A percentile compares a stretch with the other conserved stretches of the same genome.
Conservation (phyloP, 2,113 vertebrate genomes). For the Chascanopsetta lugubris region DNA sequence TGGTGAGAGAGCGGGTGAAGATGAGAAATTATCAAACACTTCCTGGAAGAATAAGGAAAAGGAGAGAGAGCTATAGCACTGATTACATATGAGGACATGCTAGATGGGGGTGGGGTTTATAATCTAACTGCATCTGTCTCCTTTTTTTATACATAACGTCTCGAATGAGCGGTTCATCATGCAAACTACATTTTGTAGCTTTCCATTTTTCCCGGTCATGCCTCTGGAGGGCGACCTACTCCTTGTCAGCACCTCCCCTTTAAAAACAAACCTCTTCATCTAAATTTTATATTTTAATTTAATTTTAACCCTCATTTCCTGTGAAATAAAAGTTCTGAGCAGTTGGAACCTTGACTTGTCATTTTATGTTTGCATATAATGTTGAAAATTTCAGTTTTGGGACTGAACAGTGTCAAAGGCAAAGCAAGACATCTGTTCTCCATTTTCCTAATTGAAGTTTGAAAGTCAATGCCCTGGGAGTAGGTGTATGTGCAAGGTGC, state of each 20-base stretch:
- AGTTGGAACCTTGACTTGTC: conserved; percentile 65
- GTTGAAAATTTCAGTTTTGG: neutral
- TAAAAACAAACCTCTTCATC: conserved; percentile 59
- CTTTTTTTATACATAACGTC: conserved; percentile 57
- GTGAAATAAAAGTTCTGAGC: conserved; percentile 85
- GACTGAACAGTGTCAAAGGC: neutral
- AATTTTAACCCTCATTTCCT: conserved; percentile 82
- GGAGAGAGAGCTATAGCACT: conserved; percentile 73
- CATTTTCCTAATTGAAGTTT: too few relatives aligned
- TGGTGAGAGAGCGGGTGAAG: conserved; percentile 48
- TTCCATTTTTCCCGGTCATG: conserved; percentile 24
- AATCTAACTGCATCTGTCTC: conserved; percentile 70
- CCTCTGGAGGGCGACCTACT: conserved; percentile 37
- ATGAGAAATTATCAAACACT: conserved; percentile 49
- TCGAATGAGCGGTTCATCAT: conserved; percentile 52
- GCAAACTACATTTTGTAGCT: conserved; percentile 58
- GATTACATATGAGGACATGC: conserved; percentile 76
- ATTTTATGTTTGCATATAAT: conserved; percentile 4
- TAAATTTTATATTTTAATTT: conserved; percentile 82
- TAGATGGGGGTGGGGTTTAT: conserved; percentile 73
- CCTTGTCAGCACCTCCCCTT: conserved; percentile 36
- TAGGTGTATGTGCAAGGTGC: too few relatives aligned
- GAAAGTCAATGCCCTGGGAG: too few relatives aligned
- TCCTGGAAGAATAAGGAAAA: conserved; percentile 57
- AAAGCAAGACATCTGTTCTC: too few relatives aligned